Evolutionary conservation across 2,797 vertebrate genomes (phyloP).

Genomic region (Strix occidentalis): DNA sequence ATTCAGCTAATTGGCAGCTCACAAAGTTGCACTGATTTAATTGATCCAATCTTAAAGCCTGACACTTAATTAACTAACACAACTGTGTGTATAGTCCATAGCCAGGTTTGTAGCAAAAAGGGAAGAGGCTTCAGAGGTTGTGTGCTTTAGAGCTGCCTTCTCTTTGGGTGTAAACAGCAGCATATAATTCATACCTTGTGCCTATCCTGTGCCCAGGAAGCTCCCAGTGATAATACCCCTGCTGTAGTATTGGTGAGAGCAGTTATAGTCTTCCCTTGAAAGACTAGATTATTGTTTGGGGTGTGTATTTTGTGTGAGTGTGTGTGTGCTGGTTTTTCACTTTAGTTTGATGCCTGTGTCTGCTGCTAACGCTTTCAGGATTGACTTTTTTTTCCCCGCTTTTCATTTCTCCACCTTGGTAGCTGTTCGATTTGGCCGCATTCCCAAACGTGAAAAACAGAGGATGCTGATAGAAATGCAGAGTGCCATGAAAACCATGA

Average conservation of each 20-base stretch:
- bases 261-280: neutral
- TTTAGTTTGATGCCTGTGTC: neutral
- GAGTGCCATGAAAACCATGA: constrained; percentile 98
- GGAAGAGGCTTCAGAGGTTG: neutral
- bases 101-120: neutral
- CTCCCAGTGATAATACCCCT: neutral
- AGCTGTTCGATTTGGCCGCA: constrained; percentile 98
- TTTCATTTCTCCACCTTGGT: neutral
- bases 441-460: constrained; percentile 97
- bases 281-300: neutral
- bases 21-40: neutral
- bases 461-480: constrained; percentile 99
- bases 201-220: neutral
- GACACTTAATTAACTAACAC: neutral
- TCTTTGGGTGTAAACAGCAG: neutral
- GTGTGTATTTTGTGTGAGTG: neutral
- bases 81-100: neutral
- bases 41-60: neutral
- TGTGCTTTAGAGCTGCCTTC: neutral
- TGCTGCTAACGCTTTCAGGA: neutral
- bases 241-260: neutral
- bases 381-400: neutral
- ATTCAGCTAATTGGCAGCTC: neutral
- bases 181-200: neutral
- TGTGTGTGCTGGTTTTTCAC: too few species aligned